phyloP scores from a whole-genome alignment of 1,140 invertebrate genomes.

The Drosophila melanogaster region Release_6_plus_ISO1_MT NT_033779.5:8278501-8279000 shows the following conservation, averaged over 20 bases:
- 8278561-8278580: constrained; percentile 66
- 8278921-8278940: constrained; percentile 1
- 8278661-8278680: constrained; percentile 3
- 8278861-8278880: too few relatives aligned
- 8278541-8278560: constrained; percentile 65
- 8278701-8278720: too few relatives aligned
- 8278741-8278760: background rate
- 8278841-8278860: background rate
- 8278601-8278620: constrained; percentile 3
- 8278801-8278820: background rate
- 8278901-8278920: background rate
- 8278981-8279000: constrained; percentile 5
- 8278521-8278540: constrained; percentile 4
- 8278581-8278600: constrained; percentile 19
- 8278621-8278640: constrained; percentile 2
- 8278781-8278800: too few relatives aligned
- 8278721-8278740: too few relatives aligned
- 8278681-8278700: too few relatives aligned
- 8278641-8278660: background rate
- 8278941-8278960: constrained; percentile 5
- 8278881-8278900: background rate
- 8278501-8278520: constrained; percentile 35
- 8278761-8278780: too few relatives aligned
- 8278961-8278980: constrained; percentile 17
- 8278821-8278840: background rate